phyloP scores from a whole-genome alignment of 2,797 vertebrate species.

The Parambassis ranga region DNA sequence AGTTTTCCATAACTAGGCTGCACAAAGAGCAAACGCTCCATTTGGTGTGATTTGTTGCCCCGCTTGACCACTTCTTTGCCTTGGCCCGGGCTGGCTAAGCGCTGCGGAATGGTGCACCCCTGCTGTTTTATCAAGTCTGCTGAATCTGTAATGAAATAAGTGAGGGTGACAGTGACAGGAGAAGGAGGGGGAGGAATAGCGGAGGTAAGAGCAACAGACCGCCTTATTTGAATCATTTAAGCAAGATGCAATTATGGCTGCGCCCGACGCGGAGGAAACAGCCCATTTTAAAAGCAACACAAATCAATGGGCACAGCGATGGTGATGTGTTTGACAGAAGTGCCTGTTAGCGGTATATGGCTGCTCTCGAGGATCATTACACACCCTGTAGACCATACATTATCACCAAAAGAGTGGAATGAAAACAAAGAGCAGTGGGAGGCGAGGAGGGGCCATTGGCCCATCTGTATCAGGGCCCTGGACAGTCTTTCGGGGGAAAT shows the following conservation, averaged over 20 bases:
- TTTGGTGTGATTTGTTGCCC: conserved; percentile 99
- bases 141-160: conserved; percentile 97
- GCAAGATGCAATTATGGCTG: conserved; percentile 93
- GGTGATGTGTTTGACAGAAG: conserved; percentile 93
- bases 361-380: conserved; percentile 90
- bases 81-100: conserved; percentile 90
- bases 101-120: conserved; percentile 91
- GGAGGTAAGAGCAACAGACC: conserved; percentile 69
- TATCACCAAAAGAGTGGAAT: conserved; percentile 77
- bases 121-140: conserved; percentile 98
- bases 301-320: conserved; percentile 94
- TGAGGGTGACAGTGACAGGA: conserved; percentile 71
- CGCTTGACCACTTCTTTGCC: conserved; percentile 97
- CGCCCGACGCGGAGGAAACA: conserved; percentile 80
- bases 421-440: conserved; percentile 83
- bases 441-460: conserved; percentile 46
- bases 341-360: conserved; percentile 88
- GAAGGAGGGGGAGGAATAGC: conserved; percentile 36
- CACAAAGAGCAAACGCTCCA: conserved; percentile 90
- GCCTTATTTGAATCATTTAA: conserved; percentile 95
- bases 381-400: conserved; percentile 86
- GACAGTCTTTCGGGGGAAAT: conserved; percentile 78
- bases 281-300: conserved; percentile 90
- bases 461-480: conserved; percentile 78
- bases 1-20: conserved; percentile 93